phyloP scores from a whole-genome alignment of 2,888 invertebrate genomes.

The Nephrocerus scutellatus region DNA sequence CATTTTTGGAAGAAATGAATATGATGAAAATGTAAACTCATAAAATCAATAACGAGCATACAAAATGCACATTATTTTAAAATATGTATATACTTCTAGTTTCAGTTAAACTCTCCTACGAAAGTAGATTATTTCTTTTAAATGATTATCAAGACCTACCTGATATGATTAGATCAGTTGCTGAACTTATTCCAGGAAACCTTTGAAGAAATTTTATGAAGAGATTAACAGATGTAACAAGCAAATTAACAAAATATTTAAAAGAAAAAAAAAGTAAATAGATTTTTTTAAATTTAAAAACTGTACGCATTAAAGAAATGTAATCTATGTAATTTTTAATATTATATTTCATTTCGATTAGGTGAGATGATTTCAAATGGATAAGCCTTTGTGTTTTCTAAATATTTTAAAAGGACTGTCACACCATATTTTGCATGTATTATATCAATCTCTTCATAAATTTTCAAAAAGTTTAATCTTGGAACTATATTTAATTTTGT shows the following conservation, averaged over 20 bases:
- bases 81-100: too few species aligned
- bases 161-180: conserved; percentile 49
- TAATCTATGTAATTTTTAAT: conserved; percentile 19
- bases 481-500: conserved; percentile 16
- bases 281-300: too few species aligned
- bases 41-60: too few species aligned
- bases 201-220: conserved; percentile 44
- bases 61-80: too few species aligned
- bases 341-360: conserved; percentile 37
- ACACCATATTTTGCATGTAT: too few species aligned
- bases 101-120: too few species aligned
- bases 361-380: conserved; percentile 48
- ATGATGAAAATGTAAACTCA: too few species aligned
- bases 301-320: conserved; percentile 19
- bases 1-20: too few species aligned
- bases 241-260: conserved; percentile 15
- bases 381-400: conserved; percentile 47
- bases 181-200: conserved; percentile 49
- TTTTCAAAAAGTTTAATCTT: conserved; percentile 20
- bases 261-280: too few species aligned
- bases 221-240: conserved; percentile 39
- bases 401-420: too few species aligned
- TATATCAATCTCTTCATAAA: conserved; percentile 44
- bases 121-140: too few species aligned
- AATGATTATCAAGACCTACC: conserved; percentile 35